Conservation (phyloP, 1,140 invertebrate genomes). For the Monochamus saltuarius region DNA sequence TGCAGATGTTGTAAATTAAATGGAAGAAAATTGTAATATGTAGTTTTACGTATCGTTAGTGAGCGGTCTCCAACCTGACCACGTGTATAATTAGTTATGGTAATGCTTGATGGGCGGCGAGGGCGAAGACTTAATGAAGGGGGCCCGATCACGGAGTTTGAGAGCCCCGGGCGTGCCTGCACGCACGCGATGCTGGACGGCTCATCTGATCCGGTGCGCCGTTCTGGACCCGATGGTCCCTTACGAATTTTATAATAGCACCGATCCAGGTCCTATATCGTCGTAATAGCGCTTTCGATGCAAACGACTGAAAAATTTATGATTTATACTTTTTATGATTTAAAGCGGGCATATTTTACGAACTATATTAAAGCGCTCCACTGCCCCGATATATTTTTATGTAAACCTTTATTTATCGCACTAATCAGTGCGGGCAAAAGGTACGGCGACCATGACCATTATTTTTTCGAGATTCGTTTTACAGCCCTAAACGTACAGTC, state of each 20-base stretch:
- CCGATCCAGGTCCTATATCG: neutral
- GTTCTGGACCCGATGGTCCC: neutral
- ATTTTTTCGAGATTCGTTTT: too few species aligned
- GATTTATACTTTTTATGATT: too few species aligned
- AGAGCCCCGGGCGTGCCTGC: conserved; percentile 9
- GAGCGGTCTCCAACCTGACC: conserved; percentile 19
- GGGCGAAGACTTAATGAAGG: conserved; percentile 40
- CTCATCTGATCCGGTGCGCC: neutral
- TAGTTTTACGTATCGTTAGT: conserved; percentile 6
- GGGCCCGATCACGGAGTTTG: conserved; percentile 21
- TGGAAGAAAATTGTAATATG: conserved; percentile 5
- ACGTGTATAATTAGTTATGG: conserved; percentile 47
- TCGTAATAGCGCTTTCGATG: too few species aligned
- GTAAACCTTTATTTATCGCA: too few species aligned
- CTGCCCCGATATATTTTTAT: too few species aligned
- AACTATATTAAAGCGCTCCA: too few species aligned
- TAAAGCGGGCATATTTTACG: too few species aligned
- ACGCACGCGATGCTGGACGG: conserved; percentile 14
- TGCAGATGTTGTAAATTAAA: conserved; percentile 8
- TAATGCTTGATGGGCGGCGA: conserved; percentile 43
- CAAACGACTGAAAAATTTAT: too few species aligned
- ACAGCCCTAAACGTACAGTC: too few species aligned
- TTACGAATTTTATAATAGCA: conserved; percentile 19
- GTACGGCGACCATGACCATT: too few species aligned
- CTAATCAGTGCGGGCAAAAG: too few species aligned